Base-by-base conservation (phyloP, 53 echinoderm and acorn worm genomes). In the Holothuria scabra region DNA sequence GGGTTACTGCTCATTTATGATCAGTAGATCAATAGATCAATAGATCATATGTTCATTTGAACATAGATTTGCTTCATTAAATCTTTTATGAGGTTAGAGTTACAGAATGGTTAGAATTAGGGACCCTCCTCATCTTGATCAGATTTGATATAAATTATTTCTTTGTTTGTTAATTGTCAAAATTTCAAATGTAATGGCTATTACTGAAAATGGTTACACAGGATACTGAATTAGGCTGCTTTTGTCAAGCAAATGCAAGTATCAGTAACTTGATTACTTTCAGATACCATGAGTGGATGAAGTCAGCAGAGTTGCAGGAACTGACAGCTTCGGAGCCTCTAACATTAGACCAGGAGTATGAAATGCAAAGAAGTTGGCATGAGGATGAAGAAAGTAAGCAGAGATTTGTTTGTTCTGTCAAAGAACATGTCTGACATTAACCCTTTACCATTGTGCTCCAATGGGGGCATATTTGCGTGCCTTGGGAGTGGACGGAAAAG, bases 241-340 rank as follows among this genome's bases (percentile, higher is more conserved):
- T 25, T 6, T 62, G 62, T 23, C 62, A 25, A 11, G 23, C 28
- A 62, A 62, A 25, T 8, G 8, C 62, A 62, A 62, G 7, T 12
- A 7, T 28, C 62, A 9, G 23, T 41, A 8, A 1, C 3, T 71
- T 62, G 0, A 55, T 8, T 83, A 13, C 48, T 29, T 29, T 11
- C 75, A 96, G 97, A 64, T 96, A 96, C 71, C 93, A 96, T 84
- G 86, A 80, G 57, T 96, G 97, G 97, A 96, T 96, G 97, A 83
- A 91, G 80, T 96, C 94, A 1, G 21, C 70, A 33, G 97, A 94
- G 66, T 71, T 96, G 26, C 97, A 96, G 62, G 74, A 90, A 52
- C 57, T 94, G 85, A 96, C 94, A 26, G 97, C 97, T 18, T 96
- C 97, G 20, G 92, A 96, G 55, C 94, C 97, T 28, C 86, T 96